Conservation (phyloP, 2,888 invertebrate genomes). For the Cepaea hortensis region DNA sequence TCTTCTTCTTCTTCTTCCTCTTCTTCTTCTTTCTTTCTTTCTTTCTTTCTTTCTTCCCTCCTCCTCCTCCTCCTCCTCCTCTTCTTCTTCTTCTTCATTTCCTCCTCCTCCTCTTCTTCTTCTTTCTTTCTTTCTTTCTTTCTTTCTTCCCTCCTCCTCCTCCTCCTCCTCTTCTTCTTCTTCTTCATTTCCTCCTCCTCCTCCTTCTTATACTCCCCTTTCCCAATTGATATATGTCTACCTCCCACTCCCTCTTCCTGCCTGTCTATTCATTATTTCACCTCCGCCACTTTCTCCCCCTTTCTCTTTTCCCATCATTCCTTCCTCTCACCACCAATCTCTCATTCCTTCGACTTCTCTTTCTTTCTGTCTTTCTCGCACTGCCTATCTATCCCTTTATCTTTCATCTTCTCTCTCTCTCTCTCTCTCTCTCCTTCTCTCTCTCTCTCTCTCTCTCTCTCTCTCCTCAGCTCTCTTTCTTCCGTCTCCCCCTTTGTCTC, state of each 20-base stretch:
- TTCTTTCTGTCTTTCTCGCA: too few species aligned
- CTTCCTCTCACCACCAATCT: too few species aligned
- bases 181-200: too few species aligned
- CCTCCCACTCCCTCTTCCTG: background rate
- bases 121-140: background rate
- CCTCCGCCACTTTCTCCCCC: background rate
- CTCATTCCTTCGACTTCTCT: too few species aligned
- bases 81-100: background rate
- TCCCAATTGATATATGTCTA: background rate
- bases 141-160: background rate
- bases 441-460: slow-evolving; percentile 37
- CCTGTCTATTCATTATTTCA: background rate
- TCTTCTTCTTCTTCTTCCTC: background rate
- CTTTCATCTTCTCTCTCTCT: background rate
- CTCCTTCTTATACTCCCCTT: too few species aligned
- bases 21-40: background rate
- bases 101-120: background rate
- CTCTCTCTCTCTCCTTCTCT: slow-evolving; percentile 44
- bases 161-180: background rate
- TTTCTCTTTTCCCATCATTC: too few species aligned
- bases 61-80: background rate
- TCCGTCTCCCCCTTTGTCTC: slow-evolving; percentile 6
- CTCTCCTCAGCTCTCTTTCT: slow-evolving; percentile 36
- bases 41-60: background rate
- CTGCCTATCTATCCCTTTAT: too few species aligned